Evolutionary conservation across 2,888 invertebrate species (phyloP).

Genomic region (Pachliopta kotzebuea): DNA sequence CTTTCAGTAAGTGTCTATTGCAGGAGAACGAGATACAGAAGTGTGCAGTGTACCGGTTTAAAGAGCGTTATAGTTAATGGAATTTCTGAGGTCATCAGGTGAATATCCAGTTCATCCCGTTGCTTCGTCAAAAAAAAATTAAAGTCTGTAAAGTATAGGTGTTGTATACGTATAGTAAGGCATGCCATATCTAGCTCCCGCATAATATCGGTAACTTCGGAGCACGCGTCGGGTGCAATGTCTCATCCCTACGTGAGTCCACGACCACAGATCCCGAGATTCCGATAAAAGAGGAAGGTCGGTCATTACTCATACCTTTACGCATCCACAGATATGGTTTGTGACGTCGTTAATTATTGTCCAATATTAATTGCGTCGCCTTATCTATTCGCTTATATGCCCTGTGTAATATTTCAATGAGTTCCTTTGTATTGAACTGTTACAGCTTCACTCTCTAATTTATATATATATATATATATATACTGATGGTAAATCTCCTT

Average conservation of each 20-base stretch:
- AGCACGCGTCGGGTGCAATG: constrained; percentile 28
- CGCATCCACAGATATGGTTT: constrained; percentile 41
- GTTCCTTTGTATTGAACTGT: constrained; percentile 3
- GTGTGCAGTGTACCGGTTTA: no score
- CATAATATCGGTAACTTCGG: constrained; percentile 38
- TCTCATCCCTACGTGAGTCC: constrained; percentile 43
- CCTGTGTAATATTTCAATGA: constrained; percentile 20
- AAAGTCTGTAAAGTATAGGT: neutral
- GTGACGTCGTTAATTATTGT: constrained; percentile 52
- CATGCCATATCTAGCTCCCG: neutral
- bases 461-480: no score
- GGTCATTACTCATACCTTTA: constrained; percentile 48
- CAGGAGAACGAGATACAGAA: no score
- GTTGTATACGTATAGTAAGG: no score
- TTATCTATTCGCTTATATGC: constrained; percentile 37
- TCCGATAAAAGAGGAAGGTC: constrained; percentile 41
- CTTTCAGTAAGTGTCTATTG: no score
- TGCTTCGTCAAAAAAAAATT: no score
- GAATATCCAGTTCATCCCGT: no score
- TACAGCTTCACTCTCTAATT: neutral
- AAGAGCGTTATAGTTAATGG: no score
- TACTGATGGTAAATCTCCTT: no score
- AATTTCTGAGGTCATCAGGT: no score
- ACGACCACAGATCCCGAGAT: constrained; percentile 34
- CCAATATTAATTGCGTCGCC: constrained; percentile 47